These are phyloP conservation scores for Antigone vipio DNA, from an alignment of 2,113 vertebrate genomes.

Conservation along the genomic window DNA sequence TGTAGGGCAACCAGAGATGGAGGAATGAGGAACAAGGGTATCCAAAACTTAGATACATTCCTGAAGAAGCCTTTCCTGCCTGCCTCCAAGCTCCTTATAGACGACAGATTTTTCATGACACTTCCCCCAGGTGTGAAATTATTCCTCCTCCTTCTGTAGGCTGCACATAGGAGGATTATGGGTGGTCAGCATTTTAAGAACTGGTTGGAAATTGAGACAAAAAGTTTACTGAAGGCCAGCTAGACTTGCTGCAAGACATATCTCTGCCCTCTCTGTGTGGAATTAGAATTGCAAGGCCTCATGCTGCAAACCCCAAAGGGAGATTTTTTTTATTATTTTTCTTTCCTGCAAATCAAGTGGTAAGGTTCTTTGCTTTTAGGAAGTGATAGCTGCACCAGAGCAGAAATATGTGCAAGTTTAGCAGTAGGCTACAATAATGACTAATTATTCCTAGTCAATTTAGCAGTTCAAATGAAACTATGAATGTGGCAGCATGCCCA, in stretches of 20 bases:
- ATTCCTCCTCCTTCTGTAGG: conserved; percentile 13
- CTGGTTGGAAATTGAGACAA: not conserved
- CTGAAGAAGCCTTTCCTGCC: not conserved
- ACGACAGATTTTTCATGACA: not conserved
- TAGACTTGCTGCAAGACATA: not conserved
- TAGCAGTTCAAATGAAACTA: not conserved
- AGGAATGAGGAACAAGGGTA: not conserved
- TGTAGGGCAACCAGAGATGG: not conserved
- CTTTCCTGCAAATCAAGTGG: not conserved
- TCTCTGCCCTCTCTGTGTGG: not conserved
- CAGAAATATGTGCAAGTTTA: not conserved
- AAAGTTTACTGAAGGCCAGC: not conserved
- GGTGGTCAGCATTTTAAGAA: not conserved
- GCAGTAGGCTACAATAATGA: not conserved
- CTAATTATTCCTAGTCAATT: not conserved
- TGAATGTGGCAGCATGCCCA: not conserved
- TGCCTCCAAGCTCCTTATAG: not conserved
- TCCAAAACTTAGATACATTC: not conserved
- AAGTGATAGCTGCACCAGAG: not conserved
- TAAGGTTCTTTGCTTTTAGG: not conserved
- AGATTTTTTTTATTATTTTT: not conserved
- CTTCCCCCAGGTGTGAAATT: conserved; percentile 16
- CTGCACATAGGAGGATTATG: not conserved
- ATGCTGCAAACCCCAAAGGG: not conserved
- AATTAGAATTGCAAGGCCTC: not conserved